Conservation (phyloP, 2,113 vertebrate genomes). For the Hiodon tergisus region DNA sequence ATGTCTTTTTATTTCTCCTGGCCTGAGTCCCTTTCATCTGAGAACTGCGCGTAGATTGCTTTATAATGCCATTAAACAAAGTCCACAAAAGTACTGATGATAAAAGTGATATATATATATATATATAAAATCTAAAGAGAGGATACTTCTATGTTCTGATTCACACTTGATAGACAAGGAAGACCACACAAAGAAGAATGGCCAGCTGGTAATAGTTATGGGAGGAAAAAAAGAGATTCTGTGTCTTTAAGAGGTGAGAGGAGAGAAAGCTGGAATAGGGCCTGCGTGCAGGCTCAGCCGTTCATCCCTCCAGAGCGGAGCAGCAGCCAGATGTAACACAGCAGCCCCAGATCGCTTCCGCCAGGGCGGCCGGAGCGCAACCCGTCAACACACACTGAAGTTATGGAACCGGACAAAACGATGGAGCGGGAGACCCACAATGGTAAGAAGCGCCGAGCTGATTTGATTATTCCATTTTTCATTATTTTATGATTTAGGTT, state of each 20-base stretch:
- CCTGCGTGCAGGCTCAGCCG: conserved; percentile 65
- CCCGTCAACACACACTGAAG: conserved; percentile 45
- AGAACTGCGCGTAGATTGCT: too few relatives aligned
- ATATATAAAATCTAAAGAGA: too few relatives aligned
- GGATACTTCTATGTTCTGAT: too few relatives aligned
- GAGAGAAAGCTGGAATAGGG: conserved; percentile 62
- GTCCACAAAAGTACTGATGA: too few relatives aligned
- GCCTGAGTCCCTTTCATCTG: too few relatives aligned
- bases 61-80: too few relatives aligned
- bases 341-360: conserved; percentile 52
- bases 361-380: conserved; percentile 50
- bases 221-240: conserved; percentile 58
- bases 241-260: conserved; percentile 71
- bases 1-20: too few relatives aligned
- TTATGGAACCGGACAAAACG: conserved; percentile 65
- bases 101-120: too few relatives aligned
- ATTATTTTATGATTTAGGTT: too few relatives aligned
- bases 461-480: not conserved
- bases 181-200: too few relatives aligned
- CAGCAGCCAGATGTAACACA: conserved; percentile 66
- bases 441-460: conserved; percentile 56
- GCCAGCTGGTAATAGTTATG: too few relatives aligned
- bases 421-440: conserved; percentile 61
- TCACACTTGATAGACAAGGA: too few relatives aligned
- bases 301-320: conserved; percentile 62